A percentile compares a stretch with the other conserved stretches of the same genome.
Conservation (phyloP, 2,888 invertebrate genomes). For the Sphinx pinastri region DNA sequence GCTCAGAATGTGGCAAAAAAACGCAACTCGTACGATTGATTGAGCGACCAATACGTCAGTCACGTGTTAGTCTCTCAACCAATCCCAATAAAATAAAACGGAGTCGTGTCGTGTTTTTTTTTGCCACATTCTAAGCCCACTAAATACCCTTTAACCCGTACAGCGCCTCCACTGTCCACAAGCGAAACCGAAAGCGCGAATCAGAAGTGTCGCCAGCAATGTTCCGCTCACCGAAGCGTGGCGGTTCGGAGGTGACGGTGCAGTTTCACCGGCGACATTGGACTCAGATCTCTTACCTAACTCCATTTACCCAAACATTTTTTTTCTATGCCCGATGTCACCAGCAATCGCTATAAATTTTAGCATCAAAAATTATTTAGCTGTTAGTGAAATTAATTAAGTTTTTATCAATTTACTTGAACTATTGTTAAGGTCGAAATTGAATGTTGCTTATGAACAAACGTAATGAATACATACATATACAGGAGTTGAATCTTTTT, state of each 20-base stretch:
- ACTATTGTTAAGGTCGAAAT: constrained; percentile 4
- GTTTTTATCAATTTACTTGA: constrained; percentile 40
- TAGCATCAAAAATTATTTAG: constrained; percentile 28
- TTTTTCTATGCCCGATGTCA: constrained; percentile 48
- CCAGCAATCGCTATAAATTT: constrained; percentile 51
- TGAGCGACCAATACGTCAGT: no score
- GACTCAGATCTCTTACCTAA: constrained; percentile 69
- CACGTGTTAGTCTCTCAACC: no score
- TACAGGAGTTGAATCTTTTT: no score
- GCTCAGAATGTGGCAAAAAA: no score
- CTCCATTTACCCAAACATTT: constrained; percentile 63
- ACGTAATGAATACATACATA: no score
- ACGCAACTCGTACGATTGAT: no score
- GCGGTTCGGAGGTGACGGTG: constrained; percentile 53
- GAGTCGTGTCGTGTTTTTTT: no score
- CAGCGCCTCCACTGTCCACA: constrained; percentile 27
- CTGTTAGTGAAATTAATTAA: constrained; percentile 45
- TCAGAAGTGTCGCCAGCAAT: constrained; percentile 71
- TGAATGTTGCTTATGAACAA: neutral
- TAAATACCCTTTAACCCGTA: neutral
- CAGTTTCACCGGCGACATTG: constrained; percentile 75
- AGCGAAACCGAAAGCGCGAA: constrained; percentile 60
- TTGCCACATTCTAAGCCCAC: no score
- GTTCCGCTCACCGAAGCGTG: constrained; percentile 73
- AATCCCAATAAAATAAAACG: no score